A percentile compares a stretch with the other conserved stretches of the same genome.
These are phyloP conservation scores for Dynastes hyllus DNA, from an alignment of 2,888 invertebrate genomes.

Conservation along the genomic window DNA sequence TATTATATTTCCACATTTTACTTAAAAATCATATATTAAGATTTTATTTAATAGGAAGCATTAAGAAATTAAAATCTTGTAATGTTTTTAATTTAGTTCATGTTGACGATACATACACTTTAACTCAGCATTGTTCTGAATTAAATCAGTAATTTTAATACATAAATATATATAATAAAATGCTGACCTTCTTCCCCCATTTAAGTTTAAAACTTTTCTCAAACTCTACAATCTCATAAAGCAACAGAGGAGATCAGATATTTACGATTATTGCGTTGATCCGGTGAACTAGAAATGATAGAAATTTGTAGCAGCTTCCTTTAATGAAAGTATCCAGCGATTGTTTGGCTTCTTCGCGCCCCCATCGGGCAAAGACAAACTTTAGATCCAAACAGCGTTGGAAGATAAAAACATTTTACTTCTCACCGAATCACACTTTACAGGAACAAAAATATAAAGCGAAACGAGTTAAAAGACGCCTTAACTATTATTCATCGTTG, in stretches of 20 bases:
- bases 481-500: neutral
- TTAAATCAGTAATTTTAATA: too few species aligned
- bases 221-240: neutral
- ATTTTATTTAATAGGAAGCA: too few species aligned
- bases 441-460: neutral
- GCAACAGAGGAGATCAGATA: neutral
- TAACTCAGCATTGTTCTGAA: too few species aligned
- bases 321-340: slow-evolving; percentile 2
- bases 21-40: too few species aligned
- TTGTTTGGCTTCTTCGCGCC: neutral
- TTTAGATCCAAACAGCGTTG: neutral
- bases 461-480: neutral
- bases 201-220: neutral
- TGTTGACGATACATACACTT: too few species aligned
- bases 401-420: slow-evolving; percentile 6
- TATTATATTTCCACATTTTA: neutral
- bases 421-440: slow-evolving; percentile 1
- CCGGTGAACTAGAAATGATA: slow-evolving; percentile 1
- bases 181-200: too few species aligned
- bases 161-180: too few species aligned
- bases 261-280: neutral
- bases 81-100: too few species aligned
- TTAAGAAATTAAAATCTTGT: too few species aligned
- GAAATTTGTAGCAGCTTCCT: neutral
- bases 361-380: neutral